Evolutionary conservation across 2,888 invertebrate species (phyloP), one percentile per base, ranked within the genome.

Genomic region (Brenthis hecate): DNA sequence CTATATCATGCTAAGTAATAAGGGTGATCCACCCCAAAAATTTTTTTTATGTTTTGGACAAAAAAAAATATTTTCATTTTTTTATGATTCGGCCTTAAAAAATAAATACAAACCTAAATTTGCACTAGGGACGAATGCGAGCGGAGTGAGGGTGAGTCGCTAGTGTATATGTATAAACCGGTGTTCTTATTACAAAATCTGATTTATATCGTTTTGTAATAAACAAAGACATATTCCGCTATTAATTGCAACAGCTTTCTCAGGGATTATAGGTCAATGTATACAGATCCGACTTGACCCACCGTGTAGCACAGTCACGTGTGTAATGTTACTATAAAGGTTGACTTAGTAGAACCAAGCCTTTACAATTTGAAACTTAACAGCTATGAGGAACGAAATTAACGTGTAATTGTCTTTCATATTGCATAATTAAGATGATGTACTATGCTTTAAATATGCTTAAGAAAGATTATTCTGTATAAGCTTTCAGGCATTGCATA

Each of bases 191-290:
- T 32, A 61, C 28, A 28, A 32, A 51, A 16, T 13, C 50, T 60
- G 28, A 48, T 60, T 60, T 53, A 51, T 47, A 50, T 36, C 14
- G 61, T 61, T 53, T 51, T 19, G 61, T 47, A 69, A n/a, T 19
- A 51, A 65, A 53, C 28, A 48, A 69, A 51, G 57, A 47, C 16
- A 51, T 70, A 66, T 67, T 62, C 56, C 8, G 23, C 56, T 48
- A 69, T 72, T 69, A 72, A 72, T 72, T 69, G 72, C 65, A 51
- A 67, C 54, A 67, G 68, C 70, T 72, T 68, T 72, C 67, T 65
- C 67, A 19, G 66, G 66, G 50, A 60, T n/a, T 65, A 68, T 62
- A 67, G 69, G 63, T 60, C 66, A 67, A 64, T 65, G 19, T 66
- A 66, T 67, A 56, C 65, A 56, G 69, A 60, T 66, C 69, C 51